Evolutionary conservation across 2,113 vertebrate genomes (phyloP), one percentile per base, ranked within the genome.

Genomic region (Penelope pileata): DNA sequence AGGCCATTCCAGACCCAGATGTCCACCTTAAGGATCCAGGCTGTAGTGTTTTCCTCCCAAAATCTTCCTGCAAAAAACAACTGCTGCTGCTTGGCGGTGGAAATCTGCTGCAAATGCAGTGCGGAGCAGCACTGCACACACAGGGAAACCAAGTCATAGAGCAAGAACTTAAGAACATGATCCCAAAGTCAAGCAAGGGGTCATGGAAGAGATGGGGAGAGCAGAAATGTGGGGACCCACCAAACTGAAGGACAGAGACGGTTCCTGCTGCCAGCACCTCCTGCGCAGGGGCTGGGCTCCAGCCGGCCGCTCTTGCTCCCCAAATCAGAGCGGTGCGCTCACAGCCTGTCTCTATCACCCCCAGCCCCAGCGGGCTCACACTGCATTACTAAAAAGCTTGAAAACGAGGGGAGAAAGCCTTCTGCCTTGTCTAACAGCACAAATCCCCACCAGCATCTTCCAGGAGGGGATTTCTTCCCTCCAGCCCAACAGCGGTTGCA

Each of bases 231-330:
- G 32, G 11, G 22, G 21, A 63, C 5, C 3, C n/a, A 30, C 22
- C 32, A 80, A 45, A 7, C n/a, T 3, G 50, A 18, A 43, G 63
- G 3, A 38, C 34, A 16, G 16, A 53, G 29, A 21, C 30, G 21
- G 2, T 30, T 82, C 69, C 40, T 92, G 51, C 42, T 67, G 17
- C 47, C 67, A 69, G 30, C 7, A n/a, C 47, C 14, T 67, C 27
- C 34, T 63, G 16, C 22, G 42, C 16, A 34, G 14, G 19, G 7
- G 2, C 16, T 50, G 59, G 43, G 17, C 4, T 2, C 16, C 13
- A 53, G 12, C 27, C 2, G 1, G 26, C n/a, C 1, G 1, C 23
- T 66, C 36, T 53, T 36, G 23, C 11, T 47, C 32, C 6, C 2
- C 5, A 53, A 11, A 29, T 30, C 64, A 77, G 12, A 18, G 62